phyloP scores from a whole-genome alignment of 2,797 vertebrate genomes.

The Coracias cyanogaster region DNA sequence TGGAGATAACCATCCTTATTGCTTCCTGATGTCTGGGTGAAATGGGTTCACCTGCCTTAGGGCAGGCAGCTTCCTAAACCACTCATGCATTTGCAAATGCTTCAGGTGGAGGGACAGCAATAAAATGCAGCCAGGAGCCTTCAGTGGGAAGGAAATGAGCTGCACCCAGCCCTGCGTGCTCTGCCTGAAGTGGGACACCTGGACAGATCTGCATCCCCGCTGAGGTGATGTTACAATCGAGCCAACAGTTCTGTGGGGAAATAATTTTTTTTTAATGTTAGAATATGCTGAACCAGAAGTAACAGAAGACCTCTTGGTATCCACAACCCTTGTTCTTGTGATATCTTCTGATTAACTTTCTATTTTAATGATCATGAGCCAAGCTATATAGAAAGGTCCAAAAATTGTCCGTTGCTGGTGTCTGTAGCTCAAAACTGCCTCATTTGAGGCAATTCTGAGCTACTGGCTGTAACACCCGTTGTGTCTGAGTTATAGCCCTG shows the following conservation, averaged over 20 bases:
- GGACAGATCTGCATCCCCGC: neutral
- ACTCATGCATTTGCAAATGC: neutral
- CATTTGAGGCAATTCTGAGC: neutral
- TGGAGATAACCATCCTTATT: neutral
- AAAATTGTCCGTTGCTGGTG: accelerated
- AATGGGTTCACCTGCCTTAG: neutral
- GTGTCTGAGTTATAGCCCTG: accelerated
- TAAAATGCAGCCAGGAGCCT: neutral
- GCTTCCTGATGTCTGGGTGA: neutral
- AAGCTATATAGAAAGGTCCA: neutral
- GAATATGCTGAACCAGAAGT: neutral
- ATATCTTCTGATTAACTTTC: neutral
- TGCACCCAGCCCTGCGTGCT: neutral
- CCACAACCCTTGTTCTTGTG: neutral
- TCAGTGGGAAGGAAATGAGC: conserved; percentile 9
- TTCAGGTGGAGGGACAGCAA: neutral
- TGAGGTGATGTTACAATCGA: neutral
- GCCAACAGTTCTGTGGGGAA: neutral
- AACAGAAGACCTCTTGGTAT: neutral
- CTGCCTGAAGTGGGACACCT: neutral
- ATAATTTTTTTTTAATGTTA: neutral
- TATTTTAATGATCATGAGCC: neutral
- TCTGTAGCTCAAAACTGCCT: neutral
- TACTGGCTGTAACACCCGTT: neutral
- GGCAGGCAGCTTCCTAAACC: neutral